These are phyloP conservation scores for Vesta saturnalis DNA, from an alignment of 2,888 invertebrate species.

Conservation along the genomic window DNA sequence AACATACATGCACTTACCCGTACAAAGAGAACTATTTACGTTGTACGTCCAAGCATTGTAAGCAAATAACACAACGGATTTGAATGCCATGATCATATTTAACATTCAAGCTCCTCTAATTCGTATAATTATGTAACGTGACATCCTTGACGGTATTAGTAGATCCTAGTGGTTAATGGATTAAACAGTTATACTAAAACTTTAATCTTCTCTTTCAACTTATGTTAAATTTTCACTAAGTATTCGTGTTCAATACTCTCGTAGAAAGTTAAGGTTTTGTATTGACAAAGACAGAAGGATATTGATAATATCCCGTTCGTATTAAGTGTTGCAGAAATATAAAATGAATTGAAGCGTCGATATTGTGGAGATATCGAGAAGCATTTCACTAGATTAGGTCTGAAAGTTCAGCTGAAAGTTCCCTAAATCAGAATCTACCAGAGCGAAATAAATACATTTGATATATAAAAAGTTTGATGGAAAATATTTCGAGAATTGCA, in stretches of 20 bases:
- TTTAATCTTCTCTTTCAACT: slow-evolving; percentile 16
- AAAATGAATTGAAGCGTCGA: slow-evolving; percentile 44
- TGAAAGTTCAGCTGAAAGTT: slow-evolving; percentile 47
- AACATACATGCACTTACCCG: background rate
- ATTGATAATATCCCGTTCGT: slow-evolving; percentile 36
- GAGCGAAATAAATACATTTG: slow-evolving; percentile 49
- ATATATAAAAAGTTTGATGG: slow-evolving; percentile 41
- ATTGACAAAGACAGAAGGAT: slow-evolving; percentile 34
- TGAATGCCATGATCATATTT: slow-evolving; percentile 26
- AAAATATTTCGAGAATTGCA: slow-evolving; percentile 31
- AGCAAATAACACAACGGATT: slow-evolving; percentile 20
- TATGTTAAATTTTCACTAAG: slow-evolving; percentile 4
- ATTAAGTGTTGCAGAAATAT: slow-evolving; percentile 39
- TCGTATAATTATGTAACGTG: slow-evolving; percentile 33
- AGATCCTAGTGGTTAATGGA: slow-evolving; percentile 26
- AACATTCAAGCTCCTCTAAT: slow-evolving; percentile 31
- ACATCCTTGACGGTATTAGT: slow-evolving; percentile 26
- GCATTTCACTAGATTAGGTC: slow-evolving; percentile 47
- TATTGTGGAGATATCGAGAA: slow-evolving; percentile 39
- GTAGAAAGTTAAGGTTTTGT: slow-evolving; percentile 3
- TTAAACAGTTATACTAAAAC: slow-evolving; percentile 18
- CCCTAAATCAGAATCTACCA: slow-evolving; percentile 48
- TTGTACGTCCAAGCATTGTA: background rate
- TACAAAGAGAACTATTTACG: background rate
- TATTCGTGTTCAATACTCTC: background rate